These are phyloP conservation scores for Spondyliosoma cantharus DNA, from an alignment of 2,797 vertebrate species.

Conservation along the genomic window DNA sequence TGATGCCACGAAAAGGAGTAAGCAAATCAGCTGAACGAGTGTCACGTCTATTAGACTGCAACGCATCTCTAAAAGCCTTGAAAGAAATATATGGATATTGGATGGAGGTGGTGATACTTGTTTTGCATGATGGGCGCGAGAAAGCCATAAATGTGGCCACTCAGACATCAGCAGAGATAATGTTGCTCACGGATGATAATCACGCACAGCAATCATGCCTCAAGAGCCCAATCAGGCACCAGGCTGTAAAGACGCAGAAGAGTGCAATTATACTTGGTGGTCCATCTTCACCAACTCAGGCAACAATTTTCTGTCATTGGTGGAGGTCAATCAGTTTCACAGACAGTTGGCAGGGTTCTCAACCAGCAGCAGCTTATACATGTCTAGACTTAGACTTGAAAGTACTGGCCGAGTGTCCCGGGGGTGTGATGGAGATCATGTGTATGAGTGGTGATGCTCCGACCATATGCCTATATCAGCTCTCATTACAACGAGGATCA, in stretches of 20 bases:
- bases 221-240: conserved; percentile 65
- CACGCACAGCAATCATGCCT: conserved; percentile 40
- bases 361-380: conserved; percentile 54
- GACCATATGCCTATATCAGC: conserved; percentile 56
- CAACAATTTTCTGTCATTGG: conserved; percentile 23
- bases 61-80: conserved; percentile 9
- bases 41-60: conserved; percentile 19
- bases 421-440: conserved; percentile 28
- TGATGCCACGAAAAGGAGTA: conserved; percentile 23
- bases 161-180: conserved; percentile 16
- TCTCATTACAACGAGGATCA: conserved; percentile 18
- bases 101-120: background rate
- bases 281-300: conserved; percentile 23
- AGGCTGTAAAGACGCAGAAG: conserved; percentile 37
- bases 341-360: conserved; percentile 43
- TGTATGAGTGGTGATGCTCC: conserved; percentile 22
- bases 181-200: conserved; percentile 37
- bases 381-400: conserved; percentile 70
- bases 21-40: conserved; percentile 37
- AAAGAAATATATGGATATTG: background rate
- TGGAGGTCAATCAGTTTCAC: conserved; percentile 54
- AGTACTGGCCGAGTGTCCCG: background rate
- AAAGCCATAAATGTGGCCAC: conserved; percentile 1
- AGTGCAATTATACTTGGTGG: conserved; percentile 38
- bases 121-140: conserved; percentile 20